These are phyloP conservation scores for Lepidurus arcticus DNA, from an alignment of 1,140 invertebrate species.

Conservation along the genomic window DNA sequence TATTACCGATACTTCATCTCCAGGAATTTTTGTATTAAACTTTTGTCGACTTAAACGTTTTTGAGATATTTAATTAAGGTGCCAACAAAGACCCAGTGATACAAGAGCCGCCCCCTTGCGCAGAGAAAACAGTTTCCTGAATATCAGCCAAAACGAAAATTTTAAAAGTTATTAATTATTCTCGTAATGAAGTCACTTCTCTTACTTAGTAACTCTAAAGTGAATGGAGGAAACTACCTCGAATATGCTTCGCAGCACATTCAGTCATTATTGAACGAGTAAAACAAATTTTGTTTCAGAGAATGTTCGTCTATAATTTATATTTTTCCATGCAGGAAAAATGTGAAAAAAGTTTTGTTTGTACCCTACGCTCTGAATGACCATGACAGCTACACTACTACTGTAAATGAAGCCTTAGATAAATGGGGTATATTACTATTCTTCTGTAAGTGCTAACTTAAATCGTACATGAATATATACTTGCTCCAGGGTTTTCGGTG, in stretches of 20 bases:
- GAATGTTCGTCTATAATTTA: slow-evolving; percentile 34
- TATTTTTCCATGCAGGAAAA: slow-evolving; percentile 50
- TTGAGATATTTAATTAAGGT: too few species aligned
- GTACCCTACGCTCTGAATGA: slow-evolving; percentile 66
- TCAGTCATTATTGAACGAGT: slow-evolving; percentile 56
- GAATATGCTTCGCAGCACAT: slow-evolving; percentile 62
- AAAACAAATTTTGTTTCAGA: slow-evolving; percentile 40
- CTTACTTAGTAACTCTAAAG: slow-evolving; percentile 61
- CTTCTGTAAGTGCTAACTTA: slow-evolving; percentile 27
- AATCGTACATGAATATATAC: slow-evolving; percentile 33
- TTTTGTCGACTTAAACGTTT: too few species aligned
- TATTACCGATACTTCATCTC: too few species aligned
- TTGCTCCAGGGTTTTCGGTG: slow-evolving; percentile 50
- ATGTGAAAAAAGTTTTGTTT: slow-evolving; percentile 62
- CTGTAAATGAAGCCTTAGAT: slow-evolving; percentile 54
- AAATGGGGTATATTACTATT: slow-evolving; percentile 52
- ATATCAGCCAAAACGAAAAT: too few species aligned
- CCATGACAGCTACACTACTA: slow-evolving; percentile 60
- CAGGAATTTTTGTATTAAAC: too few species aligned
- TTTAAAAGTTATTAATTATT: neutral
- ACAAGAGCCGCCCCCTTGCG: too few species aligned
- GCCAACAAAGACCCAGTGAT: too few species aligned
- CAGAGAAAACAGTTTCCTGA: too few species aligned
- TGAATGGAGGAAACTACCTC: slow-evolving; percentile 59
- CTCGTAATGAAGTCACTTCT: slow-evolving; percentile 51